Base-by-base conservation (phyloP, 2,888 invertebrate genomes). In the Dione juno region DNA sequence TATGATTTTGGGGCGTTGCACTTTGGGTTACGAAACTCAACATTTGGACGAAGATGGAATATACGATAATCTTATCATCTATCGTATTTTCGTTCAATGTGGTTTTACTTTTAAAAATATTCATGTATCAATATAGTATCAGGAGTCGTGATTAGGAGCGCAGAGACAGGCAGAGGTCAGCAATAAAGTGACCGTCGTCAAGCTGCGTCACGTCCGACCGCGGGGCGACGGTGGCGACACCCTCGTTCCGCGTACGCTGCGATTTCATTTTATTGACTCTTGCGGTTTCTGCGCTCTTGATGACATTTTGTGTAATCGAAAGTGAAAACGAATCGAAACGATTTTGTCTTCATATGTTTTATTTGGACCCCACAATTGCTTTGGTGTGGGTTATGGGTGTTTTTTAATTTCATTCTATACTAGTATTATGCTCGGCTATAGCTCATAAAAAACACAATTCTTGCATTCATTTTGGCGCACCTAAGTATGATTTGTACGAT, bases 171-270 rank as follows among this genome's bases (percentile, higher is more conserved):
- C 92, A 85, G 86, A 89, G 92, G 92, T 92, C 92, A 93, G 92
- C 93, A 93, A 92, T 92, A 93, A 91, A 90, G 85, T 88, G 90
- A 92, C 92, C 92, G 87, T 89, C 92, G 92, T 93, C 92, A 92
- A 84, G 77, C 86, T 82, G 85, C 88, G 90, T 90, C 92, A 90
- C 88, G 88, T 89, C 89, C 83, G 85, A 84, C 87, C 88, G 83
- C 85, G 81, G 80, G 75, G 75, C 77, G 75, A 75, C 76, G 73
- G 71, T 71, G 75, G 73, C 77, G 78, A 77, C 79, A 81, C 85
- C 89, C 89, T 88, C 89, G 85, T 87, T 89, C 79, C 79, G 82
- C 82, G 73, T 80, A 78, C 78, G 82, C 82, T 76, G 79, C 79
- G 77, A 82, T 81, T 83, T 81, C 79, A 85, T 89, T 92, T 92